Evolutionary conservation across 1,140 invertebrate species (phyloP).

Genomic region (Proales similis): DNA sequence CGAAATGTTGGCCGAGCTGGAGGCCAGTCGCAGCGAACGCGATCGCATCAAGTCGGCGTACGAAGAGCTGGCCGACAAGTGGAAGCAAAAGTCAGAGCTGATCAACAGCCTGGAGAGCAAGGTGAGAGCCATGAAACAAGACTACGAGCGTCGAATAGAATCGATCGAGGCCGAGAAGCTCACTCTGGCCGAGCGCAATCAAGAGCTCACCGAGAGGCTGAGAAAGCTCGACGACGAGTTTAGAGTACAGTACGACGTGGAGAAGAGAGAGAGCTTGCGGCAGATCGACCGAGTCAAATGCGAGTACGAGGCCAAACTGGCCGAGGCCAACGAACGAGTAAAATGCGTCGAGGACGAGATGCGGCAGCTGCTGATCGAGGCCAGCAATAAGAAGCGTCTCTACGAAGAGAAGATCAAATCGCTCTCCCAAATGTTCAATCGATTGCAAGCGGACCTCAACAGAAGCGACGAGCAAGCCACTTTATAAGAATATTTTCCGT

Average conservation of each 20-base stretch:
- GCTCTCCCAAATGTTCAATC: constrained; percentile 22
- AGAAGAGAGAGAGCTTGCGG: constrained; percentile 31
- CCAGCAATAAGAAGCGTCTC: constrained; percentile 27
- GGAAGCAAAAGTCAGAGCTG: constrained; percentile 24
- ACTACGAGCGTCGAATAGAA: constrained; percentile 10
- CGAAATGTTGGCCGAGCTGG: constrained; percentile 1
- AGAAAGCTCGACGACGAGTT: constrained; percentile 22
- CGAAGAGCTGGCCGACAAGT: constrained; percentile 26
- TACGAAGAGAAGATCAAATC: constrained; percentile 35
- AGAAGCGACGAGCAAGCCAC: constrained; percentile 15
- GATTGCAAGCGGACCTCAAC: constrained; percentile 32
- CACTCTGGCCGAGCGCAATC: constrained; percentile 6
- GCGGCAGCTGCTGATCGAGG: constrained; percentile 13
- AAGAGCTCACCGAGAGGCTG: neutral
- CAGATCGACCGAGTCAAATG: neutral
- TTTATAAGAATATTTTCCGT: constrained; percentile 13
- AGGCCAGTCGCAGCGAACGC: neutral
- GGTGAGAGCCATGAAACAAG: constrained; percentile 29
- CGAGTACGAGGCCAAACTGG: neutral
- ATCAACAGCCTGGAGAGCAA: constrained; percentile 26
- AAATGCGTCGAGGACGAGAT: constrained; percentile 26
- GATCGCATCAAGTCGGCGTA: constrained; percentile 12
- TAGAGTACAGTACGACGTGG: constrained; percentile 18
- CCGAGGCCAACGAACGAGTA: neutral
- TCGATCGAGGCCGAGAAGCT: neutral